These are phyloP conservation scores for Antheraea assamensis DNA, from an alignment of 2,888 invertebrate species.

Conservation along the genomic window DNA sequence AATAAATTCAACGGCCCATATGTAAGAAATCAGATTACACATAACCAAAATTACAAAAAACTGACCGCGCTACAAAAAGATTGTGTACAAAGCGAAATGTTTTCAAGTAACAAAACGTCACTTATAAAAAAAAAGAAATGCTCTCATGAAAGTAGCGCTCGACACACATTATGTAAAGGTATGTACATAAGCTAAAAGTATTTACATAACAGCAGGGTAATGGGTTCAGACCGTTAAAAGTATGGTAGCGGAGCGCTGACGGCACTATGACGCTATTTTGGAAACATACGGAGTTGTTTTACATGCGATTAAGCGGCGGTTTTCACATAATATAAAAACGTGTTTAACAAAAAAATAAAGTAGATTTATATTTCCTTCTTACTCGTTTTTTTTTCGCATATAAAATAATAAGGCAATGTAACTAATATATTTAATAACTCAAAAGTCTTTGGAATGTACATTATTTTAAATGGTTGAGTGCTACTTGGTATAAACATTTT, in stretches of 20 bases:
- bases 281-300: constrained; percentile 18
- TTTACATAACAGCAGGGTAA: constrained; percentile 60
- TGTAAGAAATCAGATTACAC: background rate
- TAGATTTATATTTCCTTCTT: background rate
- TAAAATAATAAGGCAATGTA: background rate
- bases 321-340: background rate
- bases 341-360: background rate
- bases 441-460: too few relatives aligned
- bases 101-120: constrained; percentile 19
- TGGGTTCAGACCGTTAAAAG: constrained; percentile 55
- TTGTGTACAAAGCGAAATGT: constrained; percentile 18
- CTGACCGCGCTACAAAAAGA: background rate
- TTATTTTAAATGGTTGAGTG: too few relatives aligned
- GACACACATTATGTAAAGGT: constrained; percentile 48
- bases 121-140: constrained; percentile 24
- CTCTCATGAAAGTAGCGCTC: constrained; percentile 28
- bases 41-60: background rate
- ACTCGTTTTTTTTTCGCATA: background rate
- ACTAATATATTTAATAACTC: too few relatives aligned
- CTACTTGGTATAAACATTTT: too few relatives aligned
- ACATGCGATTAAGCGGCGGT: constrained; percentile 2
- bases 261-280: constrained; percentile 21
- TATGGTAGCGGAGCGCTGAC: constrained; percentile 26
- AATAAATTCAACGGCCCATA: background rate
- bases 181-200: constrained; percentile 58